Conservation (phyloP, 2,888 invertebrate genomes). For the Zygothrica quintamaculata region DNA sequence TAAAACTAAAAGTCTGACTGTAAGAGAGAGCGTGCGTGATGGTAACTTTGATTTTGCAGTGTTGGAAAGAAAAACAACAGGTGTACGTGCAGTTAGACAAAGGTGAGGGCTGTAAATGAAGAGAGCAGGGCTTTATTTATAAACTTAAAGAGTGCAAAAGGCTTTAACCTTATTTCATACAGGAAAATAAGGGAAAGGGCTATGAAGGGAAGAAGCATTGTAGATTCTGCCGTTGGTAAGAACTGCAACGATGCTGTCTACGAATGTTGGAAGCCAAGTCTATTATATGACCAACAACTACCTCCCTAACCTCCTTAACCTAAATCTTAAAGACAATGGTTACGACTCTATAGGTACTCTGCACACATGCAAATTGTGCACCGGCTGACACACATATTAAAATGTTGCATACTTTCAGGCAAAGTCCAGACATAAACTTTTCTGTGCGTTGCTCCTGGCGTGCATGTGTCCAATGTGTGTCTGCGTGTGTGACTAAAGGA, state of each 20-base stretch:
- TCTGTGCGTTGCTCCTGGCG: slow-evolving; percentile 25
- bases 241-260: slow-evolving; percentile 63
- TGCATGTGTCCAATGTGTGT: slow-evolving; percentile 25
- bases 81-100: no score
- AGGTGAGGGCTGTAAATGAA: slow-evolving; percentile 46
- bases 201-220: slow-evolving; percentile 21
- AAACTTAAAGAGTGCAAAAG: slow-evolving; percentile 61
- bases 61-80: slow-evolving; percentile 56
- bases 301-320: no score
- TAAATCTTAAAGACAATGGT: slow-evolving; percentile 51
- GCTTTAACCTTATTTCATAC: no score
- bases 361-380: slow-evolving; percentile 47
- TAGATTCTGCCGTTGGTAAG: slow-evolving; percentile 52
- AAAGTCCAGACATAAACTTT: slow-evolving; percentile 64
- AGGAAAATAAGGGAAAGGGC: neutral
- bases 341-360: neutral
- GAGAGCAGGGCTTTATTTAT: slow-evolving; percentile 47
- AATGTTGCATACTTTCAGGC: slow-evolving; percentile 72
- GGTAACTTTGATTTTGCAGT: slow-evolving; percentile 72
- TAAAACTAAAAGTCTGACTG: slow-evolving; percentile 11
- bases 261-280: slow-evolving; percentile 55
- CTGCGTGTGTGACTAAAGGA: slow-evolving; percentile 33
- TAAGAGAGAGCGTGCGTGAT: slow-evolving; percentile 46
- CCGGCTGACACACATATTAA: slow-evolving; percentile 77
- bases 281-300: slow-evolving; percentile 45